Evolutionary conservation across 2,888 invertebrate genomes (phyloP).

Genomic region (Heteromurus nitidus): DNA sequence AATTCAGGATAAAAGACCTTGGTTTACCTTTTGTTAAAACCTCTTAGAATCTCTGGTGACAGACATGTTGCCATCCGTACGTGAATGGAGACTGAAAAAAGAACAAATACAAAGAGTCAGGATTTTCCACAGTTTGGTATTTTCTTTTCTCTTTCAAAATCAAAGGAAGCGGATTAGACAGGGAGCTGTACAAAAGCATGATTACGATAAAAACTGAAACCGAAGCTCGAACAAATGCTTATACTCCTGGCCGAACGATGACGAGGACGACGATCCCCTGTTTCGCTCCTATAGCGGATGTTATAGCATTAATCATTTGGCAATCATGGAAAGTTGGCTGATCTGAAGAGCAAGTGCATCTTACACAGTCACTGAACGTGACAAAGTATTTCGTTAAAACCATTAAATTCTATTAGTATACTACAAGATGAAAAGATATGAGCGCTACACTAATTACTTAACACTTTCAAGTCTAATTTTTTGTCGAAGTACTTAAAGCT

Average conservation of each 20-base stretch:
- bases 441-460: too few species aligned
- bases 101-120: conserved; percentile 39
- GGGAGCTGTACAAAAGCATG: neutral
- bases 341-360: too few species aligned
- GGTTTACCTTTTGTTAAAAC: conserved; percentile 73
- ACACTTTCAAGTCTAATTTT: neutral
- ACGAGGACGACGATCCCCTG: too few species aligned
- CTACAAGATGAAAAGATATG: too few species aligned
- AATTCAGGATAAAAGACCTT: conserved; percentile 39
- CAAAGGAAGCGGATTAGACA: neutral
- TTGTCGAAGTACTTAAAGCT: too few species aligned
- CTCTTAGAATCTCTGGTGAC: conserved; percentile 73
- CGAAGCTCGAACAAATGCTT: neutral
- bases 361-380: too few species aligned
- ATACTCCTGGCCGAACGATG: too few species aligned
- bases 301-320: too few species aligned
- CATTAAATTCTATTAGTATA: too few species aligned
- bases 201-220: neutral
- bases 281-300: too few species aligned
- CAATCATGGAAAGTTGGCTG: too few species aligned
- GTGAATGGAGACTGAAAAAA: conserved; percentile 73
- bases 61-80: conserved; percentile 74
- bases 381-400: too few species aligned
- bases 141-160: neutral
- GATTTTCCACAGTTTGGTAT: neutral